Conservation (phyloP, 2,113 vertebrate genomes). For the Anguilla japonica region DNA sequence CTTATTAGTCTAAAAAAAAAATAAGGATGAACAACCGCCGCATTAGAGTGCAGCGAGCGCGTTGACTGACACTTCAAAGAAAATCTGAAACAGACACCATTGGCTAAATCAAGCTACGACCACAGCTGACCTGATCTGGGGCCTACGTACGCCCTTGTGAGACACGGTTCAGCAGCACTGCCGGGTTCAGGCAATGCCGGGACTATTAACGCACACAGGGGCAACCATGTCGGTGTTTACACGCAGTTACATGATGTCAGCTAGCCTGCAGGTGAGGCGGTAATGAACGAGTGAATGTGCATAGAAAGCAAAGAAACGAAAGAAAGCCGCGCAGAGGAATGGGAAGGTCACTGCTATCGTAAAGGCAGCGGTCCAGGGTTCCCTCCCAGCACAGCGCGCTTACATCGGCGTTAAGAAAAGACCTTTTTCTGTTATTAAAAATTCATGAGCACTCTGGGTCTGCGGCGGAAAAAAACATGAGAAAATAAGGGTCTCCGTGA, state of each 20-base stretch:
- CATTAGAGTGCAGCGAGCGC: neutral
- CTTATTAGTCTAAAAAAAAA: neutral
- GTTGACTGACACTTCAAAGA: neutral
- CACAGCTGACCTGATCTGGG: neutral
- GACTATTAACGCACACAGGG: neutral
- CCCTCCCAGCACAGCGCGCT: neutral
- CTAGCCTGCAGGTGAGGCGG: neutral
- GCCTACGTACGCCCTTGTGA: neutral
- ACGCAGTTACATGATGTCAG: neutral
- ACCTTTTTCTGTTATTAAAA: neutral
- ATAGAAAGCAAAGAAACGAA: neutral
- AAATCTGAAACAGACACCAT: neutral
- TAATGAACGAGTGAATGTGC: neutral
- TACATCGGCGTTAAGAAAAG: neutral
- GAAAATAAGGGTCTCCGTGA: slow-evolving; percentile 1
- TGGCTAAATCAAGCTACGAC: neutral
- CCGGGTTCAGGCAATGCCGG: neutral
- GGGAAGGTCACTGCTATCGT: neutral
- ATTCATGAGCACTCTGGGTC: slow-evolving; percentile 3
- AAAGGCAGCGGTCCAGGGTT: neutral
- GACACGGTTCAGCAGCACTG: neutral
- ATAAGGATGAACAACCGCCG: neutral
- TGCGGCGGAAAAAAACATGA: neutral
- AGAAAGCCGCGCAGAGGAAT: neutral
- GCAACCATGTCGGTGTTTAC: neutral